phyloP scores from a whole-genome alignment of 64 coral and sea anemone genomes.

The Cladopsammia gracilis region DNA sequence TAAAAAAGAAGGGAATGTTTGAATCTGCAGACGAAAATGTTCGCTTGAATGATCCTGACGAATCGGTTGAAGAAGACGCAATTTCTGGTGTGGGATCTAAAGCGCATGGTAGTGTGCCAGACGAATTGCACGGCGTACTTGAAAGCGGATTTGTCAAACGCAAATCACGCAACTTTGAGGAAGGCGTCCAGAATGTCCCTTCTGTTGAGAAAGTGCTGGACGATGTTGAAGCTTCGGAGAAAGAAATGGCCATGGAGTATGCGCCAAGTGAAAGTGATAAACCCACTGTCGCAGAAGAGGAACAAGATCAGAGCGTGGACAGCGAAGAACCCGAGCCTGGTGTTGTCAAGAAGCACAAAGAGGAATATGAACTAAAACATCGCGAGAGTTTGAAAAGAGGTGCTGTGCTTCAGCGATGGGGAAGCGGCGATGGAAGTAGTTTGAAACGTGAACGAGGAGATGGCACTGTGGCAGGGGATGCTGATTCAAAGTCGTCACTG shows the following conservation, averaged over 20 bases:
- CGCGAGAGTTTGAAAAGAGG: neutral
- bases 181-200: slow-evolving; percentile 24
- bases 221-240: neutral
- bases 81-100: neutral
- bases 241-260: neutral
- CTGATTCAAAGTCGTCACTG: neutral
- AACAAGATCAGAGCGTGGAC: neutral
- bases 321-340: slow-evolving; percentile 63
- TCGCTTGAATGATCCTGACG: neutral
- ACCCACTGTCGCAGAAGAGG: neutral
- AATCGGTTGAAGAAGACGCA: neutral
- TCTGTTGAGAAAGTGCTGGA: slow-evolving; percentile 19
- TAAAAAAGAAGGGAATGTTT: neutral
- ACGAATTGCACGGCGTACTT: slow-evolving; percentile 49
- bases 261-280: neutral
- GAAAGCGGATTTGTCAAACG: slow-evolving; percentile 73
- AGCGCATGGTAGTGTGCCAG: neutral
- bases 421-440: neutral
- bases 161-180: slow-evolving; percentile 66
- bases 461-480: neutral
- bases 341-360: slow-evolving; percentile 53
- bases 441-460: slow-evolving; percentile 12
- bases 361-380: slow-evolving; percentile 59
- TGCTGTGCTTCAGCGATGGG: neutral
- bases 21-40: neutral